phyloP scores from a whole-genome alignment of 2,888 invertebrate genomes.

The Xestia xanthographa region DNA sequence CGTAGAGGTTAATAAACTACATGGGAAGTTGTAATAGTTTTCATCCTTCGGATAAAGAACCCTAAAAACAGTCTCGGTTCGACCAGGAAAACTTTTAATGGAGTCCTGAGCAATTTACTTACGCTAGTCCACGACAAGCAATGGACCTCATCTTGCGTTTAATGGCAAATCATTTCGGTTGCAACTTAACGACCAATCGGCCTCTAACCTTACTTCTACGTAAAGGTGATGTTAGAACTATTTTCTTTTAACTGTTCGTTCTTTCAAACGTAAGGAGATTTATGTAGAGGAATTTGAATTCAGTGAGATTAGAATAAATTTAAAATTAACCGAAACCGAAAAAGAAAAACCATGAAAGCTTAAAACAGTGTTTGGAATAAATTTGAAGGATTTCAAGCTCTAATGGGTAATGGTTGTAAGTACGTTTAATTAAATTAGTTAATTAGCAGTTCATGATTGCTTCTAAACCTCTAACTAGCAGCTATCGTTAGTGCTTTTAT shows the following conservation, averaged over 20 bases:
- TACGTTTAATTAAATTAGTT: neutral
- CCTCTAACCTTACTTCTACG: conserved; percentile 38
- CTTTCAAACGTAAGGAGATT: conserved; percentile 2
- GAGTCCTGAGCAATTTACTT: conserved; percentile 77
- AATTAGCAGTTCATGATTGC: neutral
- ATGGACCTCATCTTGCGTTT: conserved; percentile 67
- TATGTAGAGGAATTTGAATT: neutral
- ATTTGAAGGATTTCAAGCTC: neutral
- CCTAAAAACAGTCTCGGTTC: conserved; percentile 55
- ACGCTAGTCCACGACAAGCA: conserved; percentile 58
- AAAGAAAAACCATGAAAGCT: too few relatives aligned
- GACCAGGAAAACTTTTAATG: conserved; percentile 82
- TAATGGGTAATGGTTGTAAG: neutral
- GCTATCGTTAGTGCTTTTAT: too few relatives aligned
- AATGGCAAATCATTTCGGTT: conserved; percentile 59
- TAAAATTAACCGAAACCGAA: too few relatives aligned
- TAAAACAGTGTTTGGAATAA: too few relatives aligned
- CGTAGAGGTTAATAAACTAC: neutral
- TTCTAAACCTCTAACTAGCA: neutral
- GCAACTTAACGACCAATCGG: conserved; percentile 45
- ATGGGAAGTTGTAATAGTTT: neutral
- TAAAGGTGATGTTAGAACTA: conserved; percentile 6
- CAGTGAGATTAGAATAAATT: neutral
- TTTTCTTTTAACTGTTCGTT: conserved; percentile 16
- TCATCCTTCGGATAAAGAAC: neutral